A percentile compares a stretch with the other conserved stretches of the same genome.
phyloP scores from a whole-genome alignment of 2,113 vertebrate genomes.

The Nothobranchius furzeri region DNA sequence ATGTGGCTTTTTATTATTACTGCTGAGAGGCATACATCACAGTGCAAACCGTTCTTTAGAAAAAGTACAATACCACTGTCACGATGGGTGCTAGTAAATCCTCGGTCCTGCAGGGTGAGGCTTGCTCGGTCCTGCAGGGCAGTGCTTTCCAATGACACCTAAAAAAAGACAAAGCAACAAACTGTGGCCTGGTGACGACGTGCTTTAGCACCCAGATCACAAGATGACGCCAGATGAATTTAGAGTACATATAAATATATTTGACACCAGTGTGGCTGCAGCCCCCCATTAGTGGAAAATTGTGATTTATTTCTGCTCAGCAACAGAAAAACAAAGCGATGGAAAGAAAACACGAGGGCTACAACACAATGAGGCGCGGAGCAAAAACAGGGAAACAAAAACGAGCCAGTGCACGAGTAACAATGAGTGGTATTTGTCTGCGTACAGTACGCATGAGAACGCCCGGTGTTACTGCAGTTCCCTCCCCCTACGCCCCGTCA shows the following conservation, averaged over 20 bases:
- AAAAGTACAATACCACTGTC: constrained; percentile 80
- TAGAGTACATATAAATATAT: no score
- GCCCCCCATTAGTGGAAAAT: constrained; percentile 46
- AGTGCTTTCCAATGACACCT: constrained; percentile 70
- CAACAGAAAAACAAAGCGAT: constrained; percentile 52
- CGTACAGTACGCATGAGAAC: constrained; percentile 37
- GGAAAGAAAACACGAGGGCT: constrained; percentile 25
- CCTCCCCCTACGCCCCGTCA: constrained; percentile 16
- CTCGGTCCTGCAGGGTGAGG: constrained; percentile 48
- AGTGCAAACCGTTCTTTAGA: constrained; percentile 86
- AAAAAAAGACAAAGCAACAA: constrained; percentile 20
- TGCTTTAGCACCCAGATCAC: constrained; percentile 40
- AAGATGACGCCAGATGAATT: not conserved
- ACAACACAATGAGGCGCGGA: constrained; percentile 31
- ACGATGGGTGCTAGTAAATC: constrained; percentile 61
- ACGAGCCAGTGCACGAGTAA: constrained; percentile 42
- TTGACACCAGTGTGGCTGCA: constrained; percentile 19
- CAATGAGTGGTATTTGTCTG: constrained; percentile 36
- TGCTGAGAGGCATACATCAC: constrained; percentile 80
- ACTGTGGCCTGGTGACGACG: constrained; percentile 17
- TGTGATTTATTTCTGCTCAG: constrained; percentile 37
- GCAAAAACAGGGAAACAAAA: constrained; percentile 35
- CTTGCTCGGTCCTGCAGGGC: constrained; percentile 71
- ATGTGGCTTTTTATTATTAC: constrained; percentile 77
- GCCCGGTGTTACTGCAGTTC: not conserved